Percentiles rank a stretch among this genome's conserved stretches.
Conservation (phyloP, 1,140 invertebrate species). For the Philaenus spumarius region DNA sequence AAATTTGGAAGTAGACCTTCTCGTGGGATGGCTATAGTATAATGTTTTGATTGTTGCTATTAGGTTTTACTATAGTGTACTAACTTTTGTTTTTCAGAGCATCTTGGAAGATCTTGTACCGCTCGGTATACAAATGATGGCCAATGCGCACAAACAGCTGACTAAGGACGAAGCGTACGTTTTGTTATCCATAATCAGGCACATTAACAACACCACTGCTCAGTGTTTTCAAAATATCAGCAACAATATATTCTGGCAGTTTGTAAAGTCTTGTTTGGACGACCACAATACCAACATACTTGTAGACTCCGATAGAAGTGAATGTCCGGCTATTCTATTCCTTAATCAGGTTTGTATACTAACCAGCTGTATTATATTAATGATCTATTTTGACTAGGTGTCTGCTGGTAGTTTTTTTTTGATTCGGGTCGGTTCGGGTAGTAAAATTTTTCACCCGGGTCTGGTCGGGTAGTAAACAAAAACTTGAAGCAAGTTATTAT, state of each 20-base stretch:
- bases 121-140: constrained; percentile 39
- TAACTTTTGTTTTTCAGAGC: constrained; percentile 8
- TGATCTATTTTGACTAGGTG: too few relatives aligned
- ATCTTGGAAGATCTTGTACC: constrained; percentile 26
- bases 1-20: too few relatives aligned
- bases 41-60: too few relatives aligned
- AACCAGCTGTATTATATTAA: too few relatives aligned
- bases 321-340: not conserved
- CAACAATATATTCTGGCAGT: constrained; percentile 31
- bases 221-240: not conserved
- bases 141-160: constrained; percentile 35
- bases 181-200: not conserved
- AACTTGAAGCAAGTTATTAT: too few relatives aligned
- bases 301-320: not conserved
- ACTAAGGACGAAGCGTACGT: constrained; percentile 32
- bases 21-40: too few relatives aligned
- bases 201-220: not conserved
- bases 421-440: too few relatives aligned
- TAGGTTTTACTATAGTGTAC: too few relatives aligned
- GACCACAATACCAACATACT: constrained; percentile 24
- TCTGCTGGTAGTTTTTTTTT: too few relatives aligned
- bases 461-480: too few relatives aligned
- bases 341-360: constrained; percentile 4
- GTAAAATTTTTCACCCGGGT: too few relatives aligned
- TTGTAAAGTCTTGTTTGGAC: constrained; percentile 35